Base-by-base conservation (phyloP, 2,797 vertebrate species). In the Rhinichthys osculus region DNA sequence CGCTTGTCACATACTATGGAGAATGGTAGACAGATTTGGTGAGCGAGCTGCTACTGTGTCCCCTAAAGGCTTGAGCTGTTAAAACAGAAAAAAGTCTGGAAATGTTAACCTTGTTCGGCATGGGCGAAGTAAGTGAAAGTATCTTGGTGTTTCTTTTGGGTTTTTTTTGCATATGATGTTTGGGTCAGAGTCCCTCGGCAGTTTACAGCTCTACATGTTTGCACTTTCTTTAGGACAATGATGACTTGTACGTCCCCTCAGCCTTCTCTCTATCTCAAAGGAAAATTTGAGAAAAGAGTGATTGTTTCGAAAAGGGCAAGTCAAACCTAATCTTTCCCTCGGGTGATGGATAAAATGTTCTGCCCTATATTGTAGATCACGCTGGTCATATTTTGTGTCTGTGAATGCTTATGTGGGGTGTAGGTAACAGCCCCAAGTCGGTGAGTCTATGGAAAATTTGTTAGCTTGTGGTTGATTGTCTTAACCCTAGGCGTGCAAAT, bases 391-490 rank as follows among this genome's bases (percentile, higher is more conserved):
- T 93, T 93, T 91, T 90, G 84, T 93, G 92, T 93, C 86, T 86
- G 90, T 92, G 88, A 81, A 90, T 89, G 86, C 90, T 90, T 91
- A 92, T 93, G 87, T 87, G 33, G 88, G 87, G 87, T 84, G 76
- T 85, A 69, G 90, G 80, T 84, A 82, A 76, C 85, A 85, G 70
- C 76, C 67, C 38, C 54, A 71, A 78, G 16, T 47, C 76, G 62
- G 40, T 21, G 30, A 82, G 82, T 86, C 67, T 78, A 88, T 89
- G 91, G 93, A 93, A 91, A 92, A 94, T 94, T 93, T 93, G 93
- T 94, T 92, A 92, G 92, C 62, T 76, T 85, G 83, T 88, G 92
- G 92, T 94, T 94, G 92, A 93, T 93, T 90, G 91, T 92, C 90
- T 94, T 91, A 74, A 88, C 83, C 85, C 69, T 67, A 87, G 84